Percentiles rank a stretch among this genome's conserved stretches.
Evolutionary conservation across 2,888 invertebrate species (phyloP).

Genomic region (Ptychoptera albimana): DNA sequence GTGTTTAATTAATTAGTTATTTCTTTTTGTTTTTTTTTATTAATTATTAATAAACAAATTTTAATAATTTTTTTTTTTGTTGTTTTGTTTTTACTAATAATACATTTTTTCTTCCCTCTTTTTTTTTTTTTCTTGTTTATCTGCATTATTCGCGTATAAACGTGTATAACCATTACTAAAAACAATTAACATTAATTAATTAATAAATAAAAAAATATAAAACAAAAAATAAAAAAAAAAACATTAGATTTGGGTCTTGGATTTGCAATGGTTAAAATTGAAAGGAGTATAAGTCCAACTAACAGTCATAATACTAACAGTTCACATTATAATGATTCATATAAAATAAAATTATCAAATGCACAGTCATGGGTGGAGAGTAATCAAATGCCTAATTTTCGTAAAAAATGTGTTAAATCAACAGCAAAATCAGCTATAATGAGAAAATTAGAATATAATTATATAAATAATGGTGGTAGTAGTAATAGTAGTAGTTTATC

Average conservation of each 20-base stretch:
- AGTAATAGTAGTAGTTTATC: too few species aligned
- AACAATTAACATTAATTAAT: background rate
- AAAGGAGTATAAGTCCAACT: conserved; percentile 9
- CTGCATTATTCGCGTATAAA: background rate
- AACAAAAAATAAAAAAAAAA: background rate
- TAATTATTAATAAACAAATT: background rate
- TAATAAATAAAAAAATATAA: background rate
- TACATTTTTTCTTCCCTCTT: background rate
- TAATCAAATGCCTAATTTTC: conserved; percentile 28
- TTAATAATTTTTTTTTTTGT: conserved; percentile 2
- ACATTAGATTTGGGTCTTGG: background rate
- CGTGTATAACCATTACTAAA: background rate
- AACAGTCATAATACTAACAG: conserved; percentile 7
- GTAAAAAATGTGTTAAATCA: conserved; percentile 8
- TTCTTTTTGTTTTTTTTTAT: too few species aligned
- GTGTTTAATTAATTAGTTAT: too few species aligned
- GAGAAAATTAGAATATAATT: too few species aligned
- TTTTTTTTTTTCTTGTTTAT: background rate
- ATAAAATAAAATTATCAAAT: conserved; percentile 28
- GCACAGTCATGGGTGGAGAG: conserved; percentile 31
- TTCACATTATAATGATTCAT: conserved; percentile 16
- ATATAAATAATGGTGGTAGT: too few species aligned
- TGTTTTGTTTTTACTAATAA: conserved; percentile 1
- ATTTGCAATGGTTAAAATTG: conserved; percentile 10
- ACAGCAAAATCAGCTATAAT: conserved; percentile 1